phyloP scores from a whole-genome alignment of 92 coral and sea anemone species.

The Porites rus region DNA sequence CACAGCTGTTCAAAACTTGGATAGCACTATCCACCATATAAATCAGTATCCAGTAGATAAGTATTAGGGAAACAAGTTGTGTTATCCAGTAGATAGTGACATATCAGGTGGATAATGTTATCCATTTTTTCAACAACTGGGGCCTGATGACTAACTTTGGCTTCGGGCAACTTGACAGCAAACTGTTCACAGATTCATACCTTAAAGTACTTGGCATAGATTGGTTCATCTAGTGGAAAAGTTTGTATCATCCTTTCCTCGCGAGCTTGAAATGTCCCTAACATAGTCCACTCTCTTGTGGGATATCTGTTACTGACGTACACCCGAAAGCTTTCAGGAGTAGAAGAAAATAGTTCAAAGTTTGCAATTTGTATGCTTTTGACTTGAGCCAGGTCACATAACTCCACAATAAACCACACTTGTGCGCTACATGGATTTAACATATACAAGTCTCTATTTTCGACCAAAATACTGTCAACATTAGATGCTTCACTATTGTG shows the following conservation, averaged over 20 bases:
- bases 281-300: constrained; percentile 94
- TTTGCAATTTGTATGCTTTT: constrained; percentile 94
- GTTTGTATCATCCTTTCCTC: constrained; percentile 88
- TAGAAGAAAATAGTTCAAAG: constrained; percentile 95
- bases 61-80: too few relatives aligned
- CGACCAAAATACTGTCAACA: constrained; percentile 79
- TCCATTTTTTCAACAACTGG: too few relatives aligned
- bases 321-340: constrained; percentile 91
- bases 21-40: too few relatives aligned
- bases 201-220: constrained; percentile 98
- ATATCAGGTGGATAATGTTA: too few relatives aligned
- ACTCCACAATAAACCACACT: constrained; percentile 95
- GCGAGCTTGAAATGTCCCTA: constrained; percentile 93
- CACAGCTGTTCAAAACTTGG: too few relatives aligned
- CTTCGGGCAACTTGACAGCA: too few relatives aligned
- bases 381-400: constrained; percentile 91
- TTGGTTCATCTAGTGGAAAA: constrained; percentile 93
- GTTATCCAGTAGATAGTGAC: too few relatives aligned
- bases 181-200: constrained; percentile 39
- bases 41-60: too few relatives aligned
- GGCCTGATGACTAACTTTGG: too few relatives aligned
- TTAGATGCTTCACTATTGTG: constrained; percentile 87
- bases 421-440: constrained; percentile 96
- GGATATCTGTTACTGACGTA: constrained; percentile 94
- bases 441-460: constrained; percentile 95